Evolutionary conservation across 1,140 invertebrate species (phyloP).

Genomic region (Zaprionus gabonicus): DNA sequence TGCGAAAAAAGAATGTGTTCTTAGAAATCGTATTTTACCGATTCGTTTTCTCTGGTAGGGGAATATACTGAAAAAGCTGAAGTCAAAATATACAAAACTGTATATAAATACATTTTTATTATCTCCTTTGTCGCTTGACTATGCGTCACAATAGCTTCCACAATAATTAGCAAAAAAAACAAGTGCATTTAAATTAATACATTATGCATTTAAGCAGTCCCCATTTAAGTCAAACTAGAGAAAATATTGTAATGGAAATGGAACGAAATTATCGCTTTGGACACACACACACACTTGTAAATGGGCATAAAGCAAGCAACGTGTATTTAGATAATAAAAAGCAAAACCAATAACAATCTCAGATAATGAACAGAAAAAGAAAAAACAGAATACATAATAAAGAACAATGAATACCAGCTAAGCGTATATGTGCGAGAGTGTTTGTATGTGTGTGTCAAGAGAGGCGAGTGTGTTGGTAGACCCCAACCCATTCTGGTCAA

Average conservation of each 20-base stretch:
- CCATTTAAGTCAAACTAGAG: constrained; percentile 38
- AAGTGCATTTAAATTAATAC: constrained; percentile 60
- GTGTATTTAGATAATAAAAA: constrained; percentile 76
- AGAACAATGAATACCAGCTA: constrained; percentile 40
- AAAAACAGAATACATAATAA: constrained; percentile 19
- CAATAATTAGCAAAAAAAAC: constrained; percentile 33
- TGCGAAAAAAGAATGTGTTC: constrained; percentile 33
- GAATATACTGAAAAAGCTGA: constrained; percentile 25
- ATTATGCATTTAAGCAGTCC: constrained; percentile 41
- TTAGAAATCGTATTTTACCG: constrained; percentile 30
- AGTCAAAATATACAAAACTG: constrained; percentile 35
- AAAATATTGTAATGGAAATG: constrained; percentile 49
- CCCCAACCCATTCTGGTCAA: constrained; percentile 65
- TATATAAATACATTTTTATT: constrained; percentile 72
- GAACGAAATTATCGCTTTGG: constrained; percentile 32
- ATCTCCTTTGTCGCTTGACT: constrained; percentile 45
- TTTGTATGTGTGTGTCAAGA: constrained; percentile 17
- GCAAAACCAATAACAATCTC: constrained; percentile 43
- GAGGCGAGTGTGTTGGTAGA: constrained; percentile 30
- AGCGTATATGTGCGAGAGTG: constrained; percentile 4
- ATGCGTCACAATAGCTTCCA: constrained; percentile 40
- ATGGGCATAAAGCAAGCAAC: constrained; percentile 64
- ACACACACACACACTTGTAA: constrained; percentile 40
- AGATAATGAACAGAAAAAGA: constrained; percentile 40
- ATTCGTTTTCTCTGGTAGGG: constrained; percentile 3